Evolutionary conservation across 2,888 invertebrate species (phyloP).

Genomic region (Pollenia amentaria): DNA sequence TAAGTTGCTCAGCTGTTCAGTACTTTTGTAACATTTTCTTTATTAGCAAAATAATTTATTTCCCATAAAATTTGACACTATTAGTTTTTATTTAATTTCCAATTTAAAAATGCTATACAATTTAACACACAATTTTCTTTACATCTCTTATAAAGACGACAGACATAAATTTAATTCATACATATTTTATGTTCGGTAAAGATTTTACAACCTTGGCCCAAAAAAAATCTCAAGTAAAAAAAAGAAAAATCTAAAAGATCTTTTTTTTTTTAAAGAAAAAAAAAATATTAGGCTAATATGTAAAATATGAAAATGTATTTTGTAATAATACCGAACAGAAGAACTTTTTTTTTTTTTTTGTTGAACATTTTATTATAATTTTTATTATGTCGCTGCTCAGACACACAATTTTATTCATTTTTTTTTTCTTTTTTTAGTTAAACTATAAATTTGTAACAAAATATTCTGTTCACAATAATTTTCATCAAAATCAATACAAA

Average conservation of each 20-base stretch:
- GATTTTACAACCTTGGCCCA: constrained; percentile 65
- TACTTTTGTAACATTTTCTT: neutral
- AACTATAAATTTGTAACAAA: constrained; percentile 57
- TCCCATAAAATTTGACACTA: constrained; percentile 13
- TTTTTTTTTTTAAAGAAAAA: constrained; percentile 5
- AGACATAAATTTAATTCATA: constrained; percentile 28
- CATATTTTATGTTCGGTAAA: constrained; percentile 37
- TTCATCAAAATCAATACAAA: constrained; percentile 70
- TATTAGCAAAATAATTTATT: constrained; percentile 15
- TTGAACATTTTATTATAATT: constrained; percentile 35
- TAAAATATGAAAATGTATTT: constrained; percentile 38
- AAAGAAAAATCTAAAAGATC: constrained; percentile 3
- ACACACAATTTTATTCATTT: neutral
- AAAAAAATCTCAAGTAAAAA: constrained; percentile 2
- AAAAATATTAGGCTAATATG: constrained; percentile 8
- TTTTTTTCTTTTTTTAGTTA: constrained; percentile 31
- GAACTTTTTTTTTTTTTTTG: constrained; percentile 3
- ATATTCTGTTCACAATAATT: constrained; percentile 59
- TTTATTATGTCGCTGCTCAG: constrained; percentile 6
- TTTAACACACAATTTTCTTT: neutral
- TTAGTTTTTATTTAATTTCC: constrained; percentile 3
- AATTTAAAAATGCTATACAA: neutral
- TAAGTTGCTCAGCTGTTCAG: no score
- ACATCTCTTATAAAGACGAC: neutral
- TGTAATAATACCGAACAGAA: constrained; percentile 33